Percentiles rank a stretch among this genome's conserved stretches.
These are phyloP conservation scores for Alexandromys fortis DNA, from an alignment of 2,113 vertebrate species.

Conservation along the genomic window DNA sequence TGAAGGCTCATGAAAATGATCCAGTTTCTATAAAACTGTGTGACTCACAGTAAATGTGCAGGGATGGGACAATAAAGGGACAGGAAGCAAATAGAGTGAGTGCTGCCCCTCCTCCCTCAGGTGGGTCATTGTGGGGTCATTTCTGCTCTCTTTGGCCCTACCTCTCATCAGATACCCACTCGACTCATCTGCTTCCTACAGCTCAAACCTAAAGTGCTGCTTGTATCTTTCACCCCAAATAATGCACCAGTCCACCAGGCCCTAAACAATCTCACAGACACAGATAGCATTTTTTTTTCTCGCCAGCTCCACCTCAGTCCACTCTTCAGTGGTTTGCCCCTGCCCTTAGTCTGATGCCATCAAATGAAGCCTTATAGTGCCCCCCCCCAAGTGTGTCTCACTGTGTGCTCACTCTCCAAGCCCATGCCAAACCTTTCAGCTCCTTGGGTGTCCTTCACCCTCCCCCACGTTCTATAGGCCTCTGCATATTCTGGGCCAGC, in stretches of 20 bases:
- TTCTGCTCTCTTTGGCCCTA: neutral
- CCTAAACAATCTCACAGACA: neutral
- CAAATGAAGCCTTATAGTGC: neutral
- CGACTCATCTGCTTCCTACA: neutral
- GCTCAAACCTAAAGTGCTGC: neutral
- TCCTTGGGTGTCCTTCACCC: neutral
- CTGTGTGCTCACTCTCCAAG: rapidly evolving
- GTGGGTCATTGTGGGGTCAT: neutral
- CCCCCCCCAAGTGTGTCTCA: too few species aligned
- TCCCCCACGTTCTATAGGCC: neutral
- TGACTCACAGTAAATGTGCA: neutral
- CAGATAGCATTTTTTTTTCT: neutral
- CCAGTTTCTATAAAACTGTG: neutral
- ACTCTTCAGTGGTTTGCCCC: neutral
- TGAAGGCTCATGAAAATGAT: neutral
- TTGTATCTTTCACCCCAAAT: neutral
- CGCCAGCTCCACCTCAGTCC: neutral
- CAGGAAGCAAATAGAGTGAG: neutral
- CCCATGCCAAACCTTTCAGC: neutral
- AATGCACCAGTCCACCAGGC: neutral
- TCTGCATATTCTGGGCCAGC: neutral
- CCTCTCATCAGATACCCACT: neutral
- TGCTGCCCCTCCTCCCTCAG: neutral
- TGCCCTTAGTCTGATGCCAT: neutral
- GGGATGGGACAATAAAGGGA: neutral